These are phyloP conservation scores for Cephalopterus ornatus DNA, from an alignment of 2,113 vertebrate genomes.

Conservation along the genomic window DNA sequence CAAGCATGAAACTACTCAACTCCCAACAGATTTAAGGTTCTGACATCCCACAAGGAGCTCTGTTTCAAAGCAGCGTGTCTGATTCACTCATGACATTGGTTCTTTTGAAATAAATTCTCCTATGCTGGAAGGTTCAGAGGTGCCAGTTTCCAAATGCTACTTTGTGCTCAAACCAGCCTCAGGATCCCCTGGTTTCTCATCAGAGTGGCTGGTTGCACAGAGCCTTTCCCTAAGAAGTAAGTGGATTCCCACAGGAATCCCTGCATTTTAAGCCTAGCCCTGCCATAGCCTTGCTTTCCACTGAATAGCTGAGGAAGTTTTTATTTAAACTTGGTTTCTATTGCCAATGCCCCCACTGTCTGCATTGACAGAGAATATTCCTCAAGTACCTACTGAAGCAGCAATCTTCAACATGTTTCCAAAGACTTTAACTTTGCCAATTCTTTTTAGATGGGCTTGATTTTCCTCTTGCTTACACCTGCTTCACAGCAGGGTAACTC, in stretches of 20 bases:
- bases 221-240: background rate
- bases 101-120: background rate
- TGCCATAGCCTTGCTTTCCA: background rate
- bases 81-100: background rate
- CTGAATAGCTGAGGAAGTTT: background rate
- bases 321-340: background rate
- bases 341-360: background rate
- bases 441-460: conserved; percentile 23
- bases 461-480: conserved; percentile 53
- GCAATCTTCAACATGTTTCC: background rate
- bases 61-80: background rate
- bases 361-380: conserved; percentile 4
- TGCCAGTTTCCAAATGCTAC: background rate
- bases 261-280: background rate
- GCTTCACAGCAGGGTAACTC: conserved; percentile 41
- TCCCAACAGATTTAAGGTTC: background rate
- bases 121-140: background rate
- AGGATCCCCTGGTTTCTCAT: background rate
- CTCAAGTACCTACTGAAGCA: conserved; percentile 31
- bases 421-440: conserved; percentile 38
- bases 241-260: rapidly evolving
- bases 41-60: background rate
- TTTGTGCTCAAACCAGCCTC: background rate
- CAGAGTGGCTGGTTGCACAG: rapidly evolving
- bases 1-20: background rate